Evolutionary conservation across 1,140 invertebrate genomes (phyloP), one percentile per base, ranked within the genome.

Genomic region (Anthonomus grandis): DNA sequence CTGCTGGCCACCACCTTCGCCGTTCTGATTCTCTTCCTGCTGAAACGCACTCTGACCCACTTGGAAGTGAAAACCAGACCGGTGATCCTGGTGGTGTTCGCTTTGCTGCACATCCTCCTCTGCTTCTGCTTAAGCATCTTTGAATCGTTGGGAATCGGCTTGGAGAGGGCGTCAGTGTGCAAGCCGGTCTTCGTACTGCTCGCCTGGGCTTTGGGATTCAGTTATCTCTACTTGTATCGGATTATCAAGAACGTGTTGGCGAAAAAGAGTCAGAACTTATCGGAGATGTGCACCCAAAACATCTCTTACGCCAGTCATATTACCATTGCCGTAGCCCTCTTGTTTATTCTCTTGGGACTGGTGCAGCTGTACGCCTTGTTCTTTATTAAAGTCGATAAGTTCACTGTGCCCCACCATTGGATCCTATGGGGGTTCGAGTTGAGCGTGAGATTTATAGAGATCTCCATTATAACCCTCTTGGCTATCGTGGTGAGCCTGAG

Each of bases 351-450:
- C 3, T 82, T 91, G 75, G 89, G 88, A 4, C 81, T 83, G 0
- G 77, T 94, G 5, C 90, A 93, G 64, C 80, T 93, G 9, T 93
- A 90, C 67, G 90, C 88, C 0, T 84, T 92, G 56, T 85, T 91
- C 66, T 85, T 86, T 8, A 83, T 89, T 5, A 78, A 79, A 59
- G 63, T 72, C 34, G 78, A 80, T 59, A 70, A 79, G 59, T 74
- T 81, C 39, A 62, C 70, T 59, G 72, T 78, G 15, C 67, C 67
- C 2, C 78, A 83, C 61, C 78, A 82, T 1, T 95, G 92, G 92
- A 76, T 93, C 4, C 89, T 91, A 79, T 94, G 90, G 89, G 86
- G 87, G 9, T 93, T 90, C 75, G 89, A 93, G 64, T 86, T 92
- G 61, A 86, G 86, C 2, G 78, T 93, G 22, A 79, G 92, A 15